phyloP scores from a whole-genome alignment of 2,888 invertebrate genomes.

The Protodeltote pygarga region DNA sequence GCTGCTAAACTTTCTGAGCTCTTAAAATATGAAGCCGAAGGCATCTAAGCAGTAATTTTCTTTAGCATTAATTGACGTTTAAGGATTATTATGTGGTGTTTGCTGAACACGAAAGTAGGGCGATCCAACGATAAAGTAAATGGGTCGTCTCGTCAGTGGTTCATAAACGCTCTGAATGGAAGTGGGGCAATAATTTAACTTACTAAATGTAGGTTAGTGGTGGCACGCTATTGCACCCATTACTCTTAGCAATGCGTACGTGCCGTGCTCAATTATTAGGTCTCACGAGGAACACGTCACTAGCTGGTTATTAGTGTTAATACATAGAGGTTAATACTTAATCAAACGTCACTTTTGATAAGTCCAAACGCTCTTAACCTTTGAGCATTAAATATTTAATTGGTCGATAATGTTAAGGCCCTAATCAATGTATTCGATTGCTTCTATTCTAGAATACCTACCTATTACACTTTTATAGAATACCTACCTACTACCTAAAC shows the following conservation, averaged over 20 bases:
- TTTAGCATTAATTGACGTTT: slow-evolving; percentile 44
- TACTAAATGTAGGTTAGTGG: slow-evolving; percentile 80
- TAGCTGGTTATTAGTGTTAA: too few species aligned
- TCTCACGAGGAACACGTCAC: slow-evolving; percentile 8
- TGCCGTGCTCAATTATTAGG: too few species aligned
- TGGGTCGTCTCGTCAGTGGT: slow-evolving; percentile 70
- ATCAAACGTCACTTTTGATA: slow-evolving; percentile 33
- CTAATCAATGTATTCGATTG: slow-evolving; percentile 17
- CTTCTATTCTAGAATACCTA: too few species aligned
- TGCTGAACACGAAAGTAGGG: slow-evolving; percentile 69
- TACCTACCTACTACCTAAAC: too few species aligned
- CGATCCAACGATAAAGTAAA: slow-evolving; percentile 81
- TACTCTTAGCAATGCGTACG: slow-evolving; percentile 45
- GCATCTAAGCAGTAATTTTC: slow-evolving; percentile 27
- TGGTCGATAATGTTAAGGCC: slow-evolving; percentile 12
- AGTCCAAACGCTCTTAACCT: slow-evolving; percentile 8
- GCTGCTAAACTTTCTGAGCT: too few species aligned
- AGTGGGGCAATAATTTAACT: slow-evolving; percentile 73
- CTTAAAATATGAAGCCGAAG: background rate
- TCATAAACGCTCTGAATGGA: slow-evolving; percentile 71
- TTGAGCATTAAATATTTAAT: slow-evolving; percentile 35
- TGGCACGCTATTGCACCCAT: slow-evolving; percentile 72
- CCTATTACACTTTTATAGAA: too few species aligned
- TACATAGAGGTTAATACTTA: slow-evolving; percentile 28
- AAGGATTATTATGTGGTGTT: slow-evolving; percentile 59